Base-by-base conservation (phyloP, 2,888 invertebrate genomes). In the Lepidochrysops patricia region DNA sequence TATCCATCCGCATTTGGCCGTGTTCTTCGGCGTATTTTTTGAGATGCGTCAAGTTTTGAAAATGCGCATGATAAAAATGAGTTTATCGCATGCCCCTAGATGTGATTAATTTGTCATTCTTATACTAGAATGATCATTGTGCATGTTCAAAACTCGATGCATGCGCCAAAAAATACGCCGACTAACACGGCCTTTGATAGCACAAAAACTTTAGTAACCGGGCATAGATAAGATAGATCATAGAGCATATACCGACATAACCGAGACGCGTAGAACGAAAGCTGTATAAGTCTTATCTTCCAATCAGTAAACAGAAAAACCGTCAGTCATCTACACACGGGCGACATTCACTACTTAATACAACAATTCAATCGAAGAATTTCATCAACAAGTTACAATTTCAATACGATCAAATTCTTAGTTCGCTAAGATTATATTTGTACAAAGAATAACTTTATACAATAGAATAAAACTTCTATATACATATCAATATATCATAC, bases 201-300 rank as follows among this genome's bases (percentile, higher is more conserved):
- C 7, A 29, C 29, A 29, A 29, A 29, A 4, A 29, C 4, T 29
- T 29, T 29, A 5, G n/a, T n/a, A n/a, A n/a, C n/a, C n/a, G n/a
- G n/a, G n/a, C n/a, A n/a, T n/a, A n/a, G n/a, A n/a, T n/a, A n/a
- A n/a, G n/a, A n/a, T n/a, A n/a, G n/a, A n/a, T n/a, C n/a, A n/a
- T n/a, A 37, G 37, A 19, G 43, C 5, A 37, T 9, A 19, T 19
- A 4, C 67, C 66, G 62, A 61, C 29, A 54, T 32, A 12, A 32
- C 29, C 54, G 12, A 32, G 29, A 4, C 54, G 29, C 54, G 29
- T 1, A 12, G 32, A 54, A 32, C 32, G 15, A 54, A 15, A 54
- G 54, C 54, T 32, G 54, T 54, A 32, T 32, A 32, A 26, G 29
- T 54, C 19, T 54, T 19, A 32, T 15, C 54, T 12, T 54, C 32